Percentiles rank a stretch among this genome's conserved stretches.
phyloP scores from a whole-genome alignment of 2,113 vertebrate species.

The Saguinus midas region DNA sequence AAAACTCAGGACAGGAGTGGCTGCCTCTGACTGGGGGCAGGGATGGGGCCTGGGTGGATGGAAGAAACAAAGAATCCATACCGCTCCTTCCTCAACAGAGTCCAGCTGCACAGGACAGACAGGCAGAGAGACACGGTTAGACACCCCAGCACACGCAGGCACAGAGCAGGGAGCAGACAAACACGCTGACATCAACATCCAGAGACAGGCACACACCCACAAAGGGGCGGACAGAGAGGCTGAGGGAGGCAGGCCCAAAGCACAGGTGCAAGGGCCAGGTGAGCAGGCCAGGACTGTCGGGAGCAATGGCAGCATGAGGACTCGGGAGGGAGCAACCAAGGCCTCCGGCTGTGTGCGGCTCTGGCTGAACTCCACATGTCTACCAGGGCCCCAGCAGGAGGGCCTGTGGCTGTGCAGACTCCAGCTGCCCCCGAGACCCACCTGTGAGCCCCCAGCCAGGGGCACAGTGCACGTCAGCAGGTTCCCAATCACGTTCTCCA shows the following conservation, averaged over 20 bases:
- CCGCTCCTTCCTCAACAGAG: slow-evolving; percentile 91
- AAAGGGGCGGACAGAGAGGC: not conserved
- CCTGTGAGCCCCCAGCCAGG: slow-evolving; percentile 95
- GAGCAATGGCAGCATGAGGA: fast-evolving
- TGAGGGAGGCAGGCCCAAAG: not conserved
- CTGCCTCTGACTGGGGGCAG: not conserved
- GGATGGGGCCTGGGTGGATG: slow-evolving; percentile 43
- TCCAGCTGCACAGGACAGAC: slow-evolving; percentile 90
- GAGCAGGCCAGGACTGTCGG: not conserved
- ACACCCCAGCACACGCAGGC: slow-evolving; percentile 44
- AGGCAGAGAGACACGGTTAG: slow-evolving; percentile 86
- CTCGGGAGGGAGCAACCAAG: fast-evolving
- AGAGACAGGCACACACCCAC: not conserved
- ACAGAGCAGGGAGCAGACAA: not conserved
- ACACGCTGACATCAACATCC: not conserved
- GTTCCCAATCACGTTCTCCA: slow-evolving; percentile 96
- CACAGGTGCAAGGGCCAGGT: not conserved
- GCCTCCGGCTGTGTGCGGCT: not conserved
- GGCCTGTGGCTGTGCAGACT: not conserved
- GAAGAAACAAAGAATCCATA: slow-evolving; percentile 85
- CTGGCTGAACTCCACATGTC: not conserved
- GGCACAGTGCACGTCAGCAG: slow-evolving; percentile 94
- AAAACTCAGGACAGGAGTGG: not conserved
- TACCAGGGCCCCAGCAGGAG: not conserved
- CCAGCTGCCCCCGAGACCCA: slow-evolving; percentile 74